These are phyloP conservation scores for Tarsius wallacei DNA, from an alignment of 2,797 vertebrate species.

Conservation along the genomic window DNA sequence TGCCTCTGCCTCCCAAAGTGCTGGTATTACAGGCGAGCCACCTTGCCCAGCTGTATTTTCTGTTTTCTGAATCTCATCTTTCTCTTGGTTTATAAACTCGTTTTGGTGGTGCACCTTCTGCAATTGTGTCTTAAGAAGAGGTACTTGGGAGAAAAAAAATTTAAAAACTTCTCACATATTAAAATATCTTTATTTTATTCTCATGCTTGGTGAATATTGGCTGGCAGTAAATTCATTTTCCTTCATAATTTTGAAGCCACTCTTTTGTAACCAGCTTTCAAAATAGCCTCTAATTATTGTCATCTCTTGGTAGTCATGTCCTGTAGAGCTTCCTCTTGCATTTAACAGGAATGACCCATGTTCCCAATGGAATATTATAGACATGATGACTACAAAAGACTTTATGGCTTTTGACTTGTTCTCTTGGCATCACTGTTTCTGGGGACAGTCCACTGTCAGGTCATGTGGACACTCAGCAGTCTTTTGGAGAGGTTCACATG, in stretches of 20 bases:
- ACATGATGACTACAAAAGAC: neutral
- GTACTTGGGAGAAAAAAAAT: neutral
- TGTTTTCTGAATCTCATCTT: conserved; percentile 15
- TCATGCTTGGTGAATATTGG: neutral
- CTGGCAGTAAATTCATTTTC: conserved; percentile 16
- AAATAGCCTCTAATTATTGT: neutral
- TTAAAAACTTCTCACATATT: neutral
- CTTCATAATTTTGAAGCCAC: neutral
- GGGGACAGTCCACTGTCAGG: neutral
- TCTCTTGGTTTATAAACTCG: neutral
- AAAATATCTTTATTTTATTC: conserved; percentile 45
- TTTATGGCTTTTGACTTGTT: neutral
- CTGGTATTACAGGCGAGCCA: no score
- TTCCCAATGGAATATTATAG: neutral
- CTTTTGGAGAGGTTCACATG: neutral
- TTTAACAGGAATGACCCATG: neutral
- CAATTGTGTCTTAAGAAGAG: conserved; percentile 18
- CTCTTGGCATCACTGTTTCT: neutral
- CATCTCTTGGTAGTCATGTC: neutral
- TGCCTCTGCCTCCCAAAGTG: no score
- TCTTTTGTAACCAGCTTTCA: conserved; percentile 1
- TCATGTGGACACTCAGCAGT: neutral
- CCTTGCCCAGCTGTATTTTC: neutral
- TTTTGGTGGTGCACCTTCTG: neutral
- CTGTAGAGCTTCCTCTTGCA: neutral